Conservation (phyloP, 2,113 vertebrate genomes). For the Todiramphus chloris region DNA sequence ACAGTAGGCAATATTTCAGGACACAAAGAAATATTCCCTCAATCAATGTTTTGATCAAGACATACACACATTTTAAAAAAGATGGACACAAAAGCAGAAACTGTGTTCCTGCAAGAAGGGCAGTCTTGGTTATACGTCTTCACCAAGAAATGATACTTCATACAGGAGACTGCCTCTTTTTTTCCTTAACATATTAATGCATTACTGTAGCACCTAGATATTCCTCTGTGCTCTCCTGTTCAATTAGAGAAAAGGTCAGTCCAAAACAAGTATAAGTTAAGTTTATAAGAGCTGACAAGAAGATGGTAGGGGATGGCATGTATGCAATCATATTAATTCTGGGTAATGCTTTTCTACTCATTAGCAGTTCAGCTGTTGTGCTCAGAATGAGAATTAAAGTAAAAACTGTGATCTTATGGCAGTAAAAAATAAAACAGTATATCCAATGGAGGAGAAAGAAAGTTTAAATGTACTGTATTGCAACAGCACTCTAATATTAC, state of each 20-base stretch:
- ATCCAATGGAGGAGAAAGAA: not conserved
- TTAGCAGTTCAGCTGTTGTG: not conserved
- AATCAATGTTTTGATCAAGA: not conserved
- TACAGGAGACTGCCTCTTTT: not conserved
- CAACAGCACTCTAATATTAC: not conserved
- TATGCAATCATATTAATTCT: constrained; percentile 17
- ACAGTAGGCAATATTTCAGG: not conserved
- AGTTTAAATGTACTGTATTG: not conserved
- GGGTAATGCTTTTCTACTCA: not conserved
- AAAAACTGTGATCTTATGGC: not conserved
- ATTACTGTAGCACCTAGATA: not conserved
- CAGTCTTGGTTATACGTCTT: not conserved
- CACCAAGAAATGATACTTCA: not conserved
- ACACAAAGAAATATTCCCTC: not conserved
- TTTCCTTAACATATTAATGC: not conserved
- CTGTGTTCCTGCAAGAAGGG: not conserved
- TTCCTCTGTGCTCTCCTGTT: not conserved
- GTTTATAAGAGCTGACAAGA: constrained; percentile 20
- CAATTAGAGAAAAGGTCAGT: constrained; percentile 48
- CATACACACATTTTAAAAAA: not conserved
- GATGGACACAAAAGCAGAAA: not conserved
- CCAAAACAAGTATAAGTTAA: not conserved
- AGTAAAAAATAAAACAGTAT: not conserved
- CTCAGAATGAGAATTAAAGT: not conserved
- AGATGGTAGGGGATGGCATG: not conserved